A percentile compares a stretch with the other conserved stretches of the same genome.
Evolutionary conservation across 2,113 vertebrate species (phyloP).

Genomic region (Nibea coibor): DNA sequence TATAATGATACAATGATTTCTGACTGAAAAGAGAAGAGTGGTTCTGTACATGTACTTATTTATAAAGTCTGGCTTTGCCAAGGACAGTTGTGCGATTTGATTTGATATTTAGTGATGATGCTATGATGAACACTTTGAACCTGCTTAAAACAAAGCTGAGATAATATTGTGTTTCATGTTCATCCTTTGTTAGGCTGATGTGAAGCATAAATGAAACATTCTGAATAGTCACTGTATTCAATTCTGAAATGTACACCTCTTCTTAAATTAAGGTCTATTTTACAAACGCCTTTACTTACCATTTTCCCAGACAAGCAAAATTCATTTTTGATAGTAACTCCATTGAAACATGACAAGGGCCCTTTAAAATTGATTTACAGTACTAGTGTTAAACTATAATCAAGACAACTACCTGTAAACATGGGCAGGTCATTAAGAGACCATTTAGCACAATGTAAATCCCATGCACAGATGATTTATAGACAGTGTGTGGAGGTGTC

Average conservation of each 20-base stretch:
- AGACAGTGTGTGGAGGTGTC: constrained; percentile 30
- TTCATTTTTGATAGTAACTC: background rate
- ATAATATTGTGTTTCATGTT: background rate
- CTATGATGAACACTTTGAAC: background rate
- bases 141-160: background rate
- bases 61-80: background rate
- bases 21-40: background rate
- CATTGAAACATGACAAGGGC: constrained; percentile 1
- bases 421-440: constrained; percentile 52
- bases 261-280: background rate
- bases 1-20: background rate
- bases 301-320: background rate
- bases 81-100: background rate
- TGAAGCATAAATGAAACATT: background rate
- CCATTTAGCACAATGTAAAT: constrained; percentile 56
- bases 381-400: constrained; percentile 4
- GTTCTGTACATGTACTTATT: background rate
- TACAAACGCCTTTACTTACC: background rate
- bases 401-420: constrained; percentile 39
- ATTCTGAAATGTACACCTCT: background rate
- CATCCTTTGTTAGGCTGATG: background rate
- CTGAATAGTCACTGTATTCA: background rate
- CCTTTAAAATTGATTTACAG: constrained; percentile 32
- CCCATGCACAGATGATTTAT: constrained; percentile 63
- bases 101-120: background rate